Conservation (phyloP, 2,113 vertebrate species). For the Heterochromis multidens region DNA sequence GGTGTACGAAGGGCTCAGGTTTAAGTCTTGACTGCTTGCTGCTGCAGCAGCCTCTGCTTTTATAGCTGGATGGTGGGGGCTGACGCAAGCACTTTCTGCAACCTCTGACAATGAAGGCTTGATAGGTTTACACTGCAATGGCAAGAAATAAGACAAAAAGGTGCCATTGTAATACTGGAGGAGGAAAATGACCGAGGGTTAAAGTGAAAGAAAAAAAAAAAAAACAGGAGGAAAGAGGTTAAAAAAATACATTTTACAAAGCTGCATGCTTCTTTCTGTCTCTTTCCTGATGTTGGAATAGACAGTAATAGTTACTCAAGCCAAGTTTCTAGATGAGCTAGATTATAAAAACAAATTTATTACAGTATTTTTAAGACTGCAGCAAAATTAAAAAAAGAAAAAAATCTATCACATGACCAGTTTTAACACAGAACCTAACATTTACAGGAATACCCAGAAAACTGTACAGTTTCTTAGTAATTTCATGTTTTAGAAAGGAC, state of each 20-base stretch:
- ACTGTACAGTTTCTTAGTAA: neutral
- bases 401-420: neutral
- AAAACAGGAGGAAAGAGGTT: neutral
- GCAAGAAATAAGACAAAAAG: slow-evolving; percentile 6
- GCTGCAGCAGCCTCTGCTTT: slow-evolving; percentile 68
- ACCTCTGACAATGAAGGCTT: slow-evolving; percentile 70
- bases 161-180: neutral
- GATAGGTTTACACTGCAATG: slow-evolving; percentile 54
- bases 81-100: slow-evolving; percentile 68
- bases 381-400: neutral
- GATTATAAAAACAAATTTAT: neutral
- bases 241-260: neutral
- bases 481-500: neutral
- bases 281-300: neutral
- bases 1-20: slow-evolving; percentile 43
- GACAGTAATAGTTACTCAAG: neutral
- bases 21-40: slow-evolving; percentile 61
- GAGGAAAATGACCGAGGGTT: neutral
- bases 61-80: slow-evolving; percentile 64
- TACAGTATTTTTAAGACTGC: neutral
- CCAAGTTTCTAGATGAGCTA: neutral
- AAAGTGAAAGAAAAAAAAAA: neutral
- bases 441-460: neutral
- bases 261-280: neutral
- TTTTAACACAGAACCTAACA: neutral